A percentile compares a stretch with the other conserved stretches of the same genome.
Evolutionary conservation across 2,888 invertebrate genomes (phyloP).

Genomic region (Linnaemya tessellans): DNA sequence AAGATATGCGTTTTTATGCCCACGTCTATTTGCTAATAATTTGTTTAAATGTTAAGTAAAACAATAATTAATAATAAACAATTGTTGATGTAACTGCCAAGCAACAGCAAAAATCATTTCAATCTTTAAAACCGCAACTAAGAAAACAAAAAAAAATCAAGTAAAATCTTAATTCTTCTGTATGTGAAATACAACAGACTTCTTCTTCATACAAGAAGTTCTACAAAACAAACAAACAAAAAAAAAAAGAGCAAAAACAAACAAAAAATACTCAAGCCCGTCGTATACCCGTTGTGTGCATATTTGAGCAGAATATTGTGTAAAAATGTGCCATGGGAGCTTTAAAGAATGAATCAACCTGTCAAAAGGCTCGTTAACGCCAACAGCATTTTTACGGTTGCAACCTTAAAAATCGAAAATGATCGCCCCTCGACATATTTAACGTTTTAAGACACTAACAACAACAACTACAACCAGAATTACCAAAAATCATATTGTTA

Average conservation of each 20-base stretch:
- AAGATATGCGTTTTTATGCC: too few relatives aligned
- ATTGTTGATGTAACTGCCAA: conserved; percentile 45
- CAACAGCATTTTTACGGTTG: conserved; percentile 81
- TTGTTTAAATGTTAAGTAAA: conserved; percentile 29
- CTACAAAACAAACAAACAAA: neutral
- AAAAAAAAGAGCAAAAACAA: neutral
- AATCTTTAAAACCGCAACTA: conserved; percentile 1
- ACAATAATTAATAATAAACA: conserved; percentile 56
- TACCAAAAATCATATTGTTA: conserved; percentile 30
- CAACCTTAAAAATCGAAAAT: conserved; percentile 76
- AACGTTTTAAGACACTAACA: conserved; percentile 62
- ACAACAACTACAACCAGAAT: conserved; percentile 39
- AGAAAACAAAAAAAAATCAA: conserved; percentile 7
- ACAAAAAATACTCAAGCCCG: conserved; percentile 5
- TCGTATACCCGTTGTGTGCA: conserved; percentile 7
- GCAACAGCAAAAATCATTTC: conserved; percentile 24
- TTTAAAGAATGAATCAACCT: conserved; percentile 81
- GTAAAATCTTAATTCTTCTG: neutral
- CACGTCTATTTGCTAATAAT: neutral
- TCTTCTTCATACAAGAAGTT: conserved; percentile 1
- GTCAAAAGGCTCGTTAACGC: conserved; percentile 83
- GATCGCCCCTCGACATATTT: conserved; percentile 75
- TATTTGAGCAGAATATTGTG: conserved; percentile 39
- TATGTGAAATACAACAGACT: conserved; percentile 22
- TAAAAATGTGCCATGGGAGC: conserved; percentile 74